Evolutionary conservation across 2,888 invertebrate genomes (phyloP).

Genomic region (Sabatieria punctata): DNA sequence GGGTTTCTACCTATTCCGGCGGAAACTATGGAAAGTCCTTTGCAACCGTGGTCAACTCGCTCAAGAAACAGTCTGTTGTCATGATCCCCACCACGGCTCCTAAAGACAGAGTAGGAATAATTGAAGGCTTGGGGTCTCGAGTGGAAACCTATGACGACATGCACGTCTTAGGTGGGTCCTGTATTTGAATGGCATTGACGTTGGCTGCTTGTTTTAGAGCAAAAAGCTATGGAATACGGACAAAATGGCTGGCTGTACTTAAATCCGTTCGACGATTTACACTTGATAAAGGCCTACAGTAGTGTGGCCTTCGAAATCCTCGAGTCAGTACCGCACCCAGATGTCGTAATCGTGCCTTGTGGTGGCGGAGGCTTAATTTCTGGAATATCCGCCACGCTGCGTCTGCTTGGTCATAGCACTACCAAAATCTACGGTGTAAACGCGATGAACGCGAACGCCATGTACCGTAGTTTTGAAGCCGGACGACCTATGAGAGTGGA

Average conservation of each 20-base stretch:
- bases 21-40: conserved; percentile 35
- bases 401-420: too few species aligned
- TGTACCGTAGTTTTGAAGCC: conserved; percentile 28
- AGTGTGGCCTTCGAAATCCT: conserved; percentile 29
- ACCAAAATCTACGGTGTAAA: conserved; percentile 32
- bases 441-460: conserved; percentile 26
- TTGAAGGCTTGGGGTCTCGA: too few species aligned
- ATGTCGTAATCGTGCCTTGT: conserved; percentile 31
- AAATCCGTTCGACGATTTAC: conserved; percentile 29
- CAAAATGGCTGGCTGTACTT: conserved; percentile 13
- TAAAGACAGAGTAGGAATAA: conserved; percentile 20
- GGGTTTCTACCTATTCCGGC: conserved; percentile 26
- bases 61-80: conserved; percentile 20
- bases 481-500: too few species aligned
- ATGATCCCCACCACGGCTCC: conserved; percentile 31
- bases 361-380: conserved; percentile 32
- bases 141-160: too few species aligned
- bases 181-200: too few species aligned
- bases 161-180: too few species aligned
- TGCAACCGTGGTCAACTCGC: conserved; percentile 20
- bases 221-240: background rate
- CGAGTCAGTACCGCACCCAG: conserved; percentile 25
- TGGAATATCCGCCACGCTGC: conserved; percentile 28
- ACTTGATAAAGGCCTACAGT: conserved; percentile 20
- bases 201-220: background rate